A percentile compares a stretch with the other conserved stretches of the same genome.
These are phyloP conservation scores for Channa maculata DNA, from an alignment of 2,113 vertebrate genomes.

Conservation along the genomic window DNA sequence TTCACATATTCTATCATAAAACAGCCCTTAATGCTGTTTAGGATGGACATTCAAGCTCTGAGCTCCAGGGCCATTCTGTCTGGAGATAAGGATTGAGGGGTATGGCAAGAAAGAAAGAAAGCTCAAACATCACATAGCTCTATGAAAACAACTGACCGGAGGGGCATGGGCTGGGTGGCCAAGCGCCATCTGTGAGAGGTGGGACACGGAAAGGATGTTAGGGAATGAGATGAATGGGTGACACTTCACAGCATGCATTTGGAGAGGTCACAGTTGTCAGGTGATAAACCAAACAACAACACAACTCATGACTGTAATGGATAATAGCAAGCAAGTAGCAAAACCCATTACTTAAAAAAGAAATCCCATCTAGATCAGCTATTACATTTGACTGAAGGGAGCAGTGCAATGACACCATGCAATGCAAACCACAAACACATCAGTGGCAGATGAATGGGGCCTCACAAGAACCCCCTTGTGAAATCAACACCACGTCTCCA, in stretches of 20 bases:
- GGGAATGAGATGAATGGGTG: slow-evolving; percentile 53
- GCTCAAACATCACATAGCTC: slow-evolving; percentile 69
- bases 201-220: slow-evolving; percentile 77
- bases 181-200: slow-evolving; percentile 80
- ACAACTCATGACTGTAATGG: slow-evolving; percentile 33
- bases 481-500: slow-evolving; percentile 60
- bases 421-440: slow-evolving; percentile 39
- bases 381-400: slow-evolving; percentile 13
- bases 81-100: slow-evolving; percentile 71
- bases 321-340: slow-evolving; percentile 37
- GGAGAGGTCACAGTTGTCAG: slow-evolving; percentile 45
- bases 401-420: slow-evolving; percentile 57
- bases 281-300: slow-evolving; percentile 41
- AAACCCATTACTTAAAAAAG: slow-evolving; percentile 8
- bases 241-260: slow-evolving; percentile 78
- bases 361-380: slow-evolving; percentile 37
- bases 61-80: slow-evolving; percentile 84
- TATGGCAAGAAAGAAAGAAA: slow-evolving; percentile 60
- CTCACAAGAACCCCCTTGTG: slow-evolving; percentile 63
- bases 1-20: not conserved
- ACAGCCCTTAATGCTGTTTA: slow-evolving; percentile 57
- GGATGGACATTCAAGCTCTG: slow-evolving; percentile 57
- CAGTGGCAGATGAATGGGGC: slow-evolving; percentile 18
- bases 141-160: slow-evolving; percentile 79
- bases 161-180: slow-evolving; percentile 71